Evolutionary conservation across 2,888 invertebrate genomes (phyloP).

Genomic region (Drymonia ruficornis): DNA sequence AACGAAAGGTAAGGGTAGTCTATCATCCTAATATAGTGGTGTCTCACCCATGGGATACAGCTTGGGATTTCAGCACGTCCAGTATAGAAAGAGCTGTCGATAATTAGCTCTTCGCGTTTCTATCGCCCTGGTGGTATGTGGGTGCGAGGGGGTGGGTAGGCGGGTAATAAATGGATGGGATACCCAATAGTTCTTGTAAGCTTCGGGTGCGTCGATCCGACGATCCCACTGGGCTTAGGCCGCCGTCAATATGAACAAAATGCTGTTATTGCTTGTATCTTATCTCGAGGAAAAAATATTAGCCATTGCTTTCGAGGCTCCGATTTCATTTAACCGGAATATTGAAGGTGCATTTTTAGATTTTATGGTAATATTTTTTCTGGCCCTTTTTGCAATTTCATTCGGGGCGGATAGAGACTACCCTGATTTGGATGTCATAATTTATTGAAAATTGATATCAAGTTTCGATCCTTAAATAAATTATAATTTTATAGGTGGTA

Average conservation of each 20-base stretch:
- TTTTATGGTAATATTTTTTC: neutral
- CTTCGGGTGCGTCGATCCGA: slow-evolving; percentile 32
- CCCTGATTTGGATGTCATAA: no score
- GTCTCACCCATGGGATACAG: slow-evolving; percentile 53
- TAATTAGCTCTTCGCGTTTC: slow-evolving; percentile 3
- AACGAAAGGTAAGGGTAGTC: slow-evolving; percentile 38
- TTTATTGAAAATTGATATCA: no score
- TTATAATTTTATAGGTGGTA: no score
- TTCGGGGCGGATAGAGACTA: no score
- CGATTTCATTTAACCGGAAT: slow-evolving; percentile 50
- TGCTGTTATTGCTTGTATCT: slow-evolving; percentile 75
- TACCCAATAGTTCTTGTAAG: slow-evolving; percentile 53
- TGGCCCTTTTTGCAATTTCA: no score
- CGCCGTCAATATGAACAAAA: slow-evolving; percentile 80
- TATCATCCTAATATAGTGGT: slow-evolving; percentile 55
- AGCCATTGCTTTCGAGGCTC: slow-evolving; percentile 50
- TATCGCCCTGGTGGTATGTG: slow-evolving; percentile 1
- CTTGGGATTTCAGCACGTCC: slow-evolving; percentile 48
- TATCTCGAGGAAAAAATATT: slow-evolving; percentile 70
- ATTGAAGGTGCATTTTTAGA: slow-evolving; percentile 15
- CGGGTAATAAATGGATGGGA: slow-evolving; percentile 41
- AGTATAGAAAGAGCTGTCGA: slow-evolving; percentile 15
- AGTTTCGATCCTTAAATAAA: no score
- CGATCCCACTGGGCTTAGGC: slow-evolving; percentile 59
- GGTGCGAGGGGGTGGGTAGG: slow-evolving; percentile 17